Base-by-base conservation (phyloP, 2,888 invertebrate genomes). In the Aethes cnicana region DNA sequence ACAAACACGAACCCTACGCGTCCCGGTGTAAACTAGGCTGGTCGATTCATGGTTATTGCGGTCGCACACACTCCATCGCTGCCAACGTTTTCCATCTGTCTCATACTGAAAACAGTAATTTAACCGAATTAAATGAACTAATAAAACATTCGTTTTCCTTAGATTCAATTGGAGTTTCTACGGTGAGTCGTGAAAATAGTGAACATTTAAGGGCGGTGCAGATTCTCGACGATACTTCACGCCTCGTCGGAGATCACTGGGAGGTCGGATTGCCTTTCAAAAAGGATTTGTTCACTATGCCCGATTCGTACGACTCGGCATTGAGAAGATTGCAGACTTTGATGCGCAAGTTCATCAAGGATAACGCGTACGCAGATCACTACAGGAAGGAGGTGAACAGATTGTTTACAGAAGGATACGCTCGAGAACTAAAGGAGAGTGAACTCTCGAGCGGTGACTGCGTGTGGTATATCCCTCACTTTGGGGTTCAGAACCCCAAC, bases 131-230 rank as follows among this genome's bases (percentile, higher is more conserved):
- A 14, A 57, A 55, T 37, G 39, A 55, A 12, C 30, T 61, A 14
- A 32, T 63, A 36, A 57, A 54, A 35, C 28, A 55, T 14, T 59
- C 50, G 0, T 62, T 56, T 37, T 53, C 47, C 4, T 39, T 64
- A 25, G 62, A 63, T 12, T 54, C 61, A n/a, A 58, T 62, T 12
- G 62, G 61, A 55, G 21, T 62, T 18, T 59, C 55, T 12, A 55
- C 56, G 32, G 30, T 54, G 44, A 48, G 54, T 1, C 57, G 62
- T 20, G 54, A 61, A 12, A 60, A 62, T 54, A 58, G 53, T 36
- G 55, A 36, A 1, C 55, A 64, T 35, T 12, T 57, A 9, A 48
- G 56, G 48, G 61, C 61, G 3, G 16, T 61, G 6, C 50, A 46
- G 12, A 55, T 59, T 8, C 26, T 63, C 9, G 61, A 65, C 4